A percentile compares a stretch with the other conserved stretches of the same genome.
Conservation (phyloP, 2,888 invertebrate genomes). For the Eledona agricola region DNA sequence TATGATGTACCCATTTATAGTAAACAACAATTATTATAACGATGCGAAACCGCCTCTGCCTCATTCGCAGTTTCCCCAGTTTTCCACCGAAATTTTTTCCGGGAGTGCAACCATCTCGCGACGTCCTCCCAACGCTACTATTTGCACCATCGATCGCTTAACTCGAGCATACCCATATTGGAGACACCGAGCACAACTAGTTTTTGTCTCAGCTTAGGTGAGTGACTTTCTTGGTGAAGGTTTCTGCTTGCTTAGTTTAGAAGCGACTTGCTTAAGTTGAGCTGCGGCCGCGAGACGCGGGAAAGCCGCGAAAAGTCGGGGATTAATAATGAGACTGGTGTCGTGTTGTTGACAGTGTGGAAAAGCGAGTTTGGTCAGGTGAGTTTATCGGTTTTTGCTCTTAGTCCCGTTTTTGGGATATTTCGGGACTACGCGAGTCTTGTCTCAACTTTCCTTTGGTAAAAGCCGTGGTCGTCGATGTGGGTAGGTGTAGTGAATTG, state of each 20-base stretch:
- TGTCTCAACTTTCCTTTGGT: conserved; percentile 47
- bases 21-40: no score
- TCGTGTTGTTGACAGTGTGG: conserved; percentile 6
- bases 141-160: conserved; percentile 26
- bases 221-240: conserved; percentile 41
- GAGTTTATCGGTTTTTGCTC: no score
- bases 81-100: no score
- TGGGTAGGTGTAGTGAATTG: conserved; percentile 49
- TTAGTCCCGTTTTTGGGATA: no score
- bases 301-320: conserved; percentile 22
- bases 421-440: conserved; percentile 25
- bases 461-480: conserved; percentile 45
- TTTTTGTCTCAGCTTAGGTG: conserved; percentile 43
- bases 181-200: conserved; percentile 42
- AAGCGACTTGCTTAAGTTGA: conserved; percentile 33
- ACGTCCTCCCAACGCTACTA: no score
- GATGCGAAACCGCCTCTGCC: no score
- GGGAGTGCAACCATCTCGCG: no score
- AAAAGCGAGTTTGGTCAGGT: conserved; percentile 25
- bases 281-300: conserved; percentile 28
- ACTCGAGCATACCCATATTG: conserved; percentile 34
- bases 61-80: no score
- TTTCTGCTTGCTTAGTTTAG: conserved; percentile 36
- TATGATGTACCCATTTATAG: no score
- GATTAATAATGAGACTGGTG: conserved; percentile 5